Percentiles rank a stretch among this genome's conserved stretches.
These are phyloP conservation scores for Cybosia mesomella DNA, from an alignment of 2,888 invertebrate species.

Conservation along the genomic window DNA sequence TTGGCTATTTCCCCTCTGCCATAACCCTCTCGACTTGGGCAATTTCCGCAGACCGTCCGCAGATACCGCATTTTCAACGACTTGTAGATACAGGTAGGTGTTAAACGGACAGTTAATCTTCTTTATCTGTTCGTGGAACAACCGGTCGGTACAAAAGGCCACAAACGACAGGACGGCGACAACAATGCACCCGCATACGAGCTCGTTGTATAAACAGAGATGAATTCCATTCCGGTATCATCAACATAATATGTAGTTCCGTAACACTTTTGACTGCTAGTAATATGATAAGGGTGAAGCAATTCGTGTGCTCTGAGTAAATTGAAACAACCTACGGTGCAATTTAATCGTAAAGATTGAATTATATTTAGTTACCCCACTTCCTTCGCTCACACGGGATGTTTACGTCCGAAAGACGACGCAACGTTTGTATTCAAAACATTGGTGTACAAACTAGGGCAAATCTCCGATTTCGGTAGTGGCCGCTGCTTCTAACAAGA, in stretches of 20 bases:
- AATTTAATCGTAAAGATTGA: constrained; percentile 63
- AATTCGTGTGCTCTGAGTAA: constrained; percentile 44
- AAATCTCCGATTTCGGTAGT: constrained; percentile 57
- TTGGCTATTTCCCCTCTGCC: constrained; percentile 57
- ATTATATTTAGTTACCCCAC: constrained; percentile 73
- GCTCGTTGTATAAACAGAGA: constrained; percentile 64
- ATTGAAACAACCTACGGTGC: constrained; percentile 49
- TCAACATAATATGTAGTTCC: constrained; percentile 48
- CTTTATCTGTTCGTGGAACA: constrained; percentile 66
- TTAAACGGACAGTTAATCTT: constrained; percentile 68
- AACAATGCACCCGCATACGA: constrained; percentile 77
- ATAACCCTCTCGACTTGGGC: constrained; percentile 60
- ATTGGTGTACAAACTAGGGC: constrained; percentile 66
- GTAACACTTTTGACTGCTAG: constrained; percentile 43
- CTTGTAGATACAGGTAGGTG: constrained; percentile 58
- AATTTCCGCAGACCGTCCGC: constrained; percentile 65
- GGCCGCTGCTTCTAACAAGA: constrained; percentile 59
- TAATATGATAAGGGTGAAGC: constrained; percentile 46
- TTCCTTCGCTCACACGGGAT: constrained; percentile 73
- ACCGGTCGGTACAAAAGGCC: constrained; percentile 51
- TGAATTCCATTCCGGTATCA: constrained; percentile 56
- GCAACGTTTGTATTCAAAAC: constrained; percentile 78
- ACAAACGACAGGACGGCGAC: constrained; percentile 66
- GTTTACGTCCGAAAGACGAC: constrained; percentile 70
- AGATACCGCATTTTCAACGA: constrained; percentile 47